Percentiles rank a stretch among this genome's conserved stretches.
Evolutionary conservation across 2,888 invertebrate species (phyloP).

Genomic region (Drosophila vallismaia): DNA sequence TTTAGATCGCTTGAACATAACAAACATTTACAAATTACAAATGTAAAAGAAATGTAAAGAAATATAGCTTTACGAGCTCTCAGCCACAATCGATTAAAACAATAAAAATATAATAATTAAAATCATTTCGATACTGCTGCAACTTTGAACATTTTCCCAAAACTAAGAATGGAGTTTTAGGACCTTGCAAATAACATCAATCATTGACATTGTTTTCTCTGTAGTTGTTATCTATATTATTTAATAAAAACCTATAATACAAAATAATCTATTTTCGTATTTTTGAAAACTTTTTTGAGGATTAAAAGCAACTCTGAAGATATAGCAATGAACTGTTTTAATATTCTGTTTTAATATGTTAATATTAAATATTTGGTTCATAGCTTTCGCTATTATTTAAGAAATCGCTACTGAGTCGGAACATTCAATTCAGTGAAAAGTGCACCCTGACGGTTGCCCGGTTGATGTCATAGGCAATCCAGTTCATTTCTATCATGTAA

Average conservation of each 20-base stretch:
- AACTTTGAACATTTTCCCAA: conserved; percentile 7
- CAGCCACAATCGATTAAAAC: conserved; percentile 35
- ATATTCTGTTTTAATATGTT: too few relatives aligned
- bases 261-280: neutral
- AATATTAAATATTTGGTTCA: neutral
- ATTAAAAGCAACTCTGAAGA: neutral
- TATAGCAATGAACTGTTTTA: too few relatives aligned
- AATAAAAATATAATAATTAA: conserved; percentile 6
- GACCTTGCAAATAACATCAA: conserved; percentile 46
- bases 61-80: conserved; percentile 47
- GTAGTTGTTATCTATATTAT: conserved; percentile 67
- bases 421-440: neutral
- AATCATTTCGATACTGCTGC: conserved; percentile 4
- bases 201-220: conserved; percentile 57
- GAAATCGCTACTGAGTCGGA: neutral
- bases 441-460: neutral
- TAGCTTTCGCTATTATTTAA: neutral
- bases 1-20: conserved; percentile 42
- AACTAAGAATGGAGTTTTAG: conserved; percentile 40
- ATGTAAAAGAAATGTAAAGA: too few relatives aligned
- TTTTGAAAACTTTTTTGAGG: neutral
- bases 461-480: neutral
- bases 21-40: conserved; percentile 24
- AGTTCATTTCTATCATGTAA: conserved; percentile 2
- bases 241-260: conserved; percentile 64